Conservation (phyloP, 2,797 vertebrate species). For the Mionectes olivaceus region DNA sequence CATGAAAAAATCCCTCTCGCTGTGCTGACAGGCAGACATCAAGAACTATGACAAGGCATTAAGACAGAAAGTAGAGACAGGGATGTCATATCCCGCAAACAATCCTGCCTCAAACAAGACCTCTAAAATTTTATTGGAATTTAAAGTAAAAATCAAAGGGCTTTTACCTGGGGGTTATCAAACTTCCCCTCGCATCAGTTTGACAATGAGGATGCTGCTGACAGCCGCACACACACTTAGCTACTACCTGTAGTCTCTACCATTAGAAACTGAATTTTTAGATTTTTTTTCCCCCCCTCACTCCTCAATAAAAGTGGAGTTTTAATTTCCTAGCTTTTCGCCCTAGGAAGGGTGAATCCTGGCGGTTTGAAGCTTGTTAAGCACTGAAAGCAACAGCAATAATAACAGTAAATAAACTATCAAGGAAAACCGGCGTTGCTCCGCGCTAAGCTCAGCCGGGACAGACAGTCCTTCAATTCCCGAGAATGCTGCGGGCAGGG, state of each 20-base stretch:
- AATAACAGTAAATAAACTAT: neutral
- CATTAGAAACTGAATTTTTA: conserved; percentile 20
- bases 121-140: conserved; percentile 74
- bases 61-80: conserved; percentile 80
- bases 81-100: conserved; percentile 80
- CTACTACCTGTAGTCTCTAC: conserved; percentile 70
- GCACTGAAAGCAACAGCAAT: neutral
- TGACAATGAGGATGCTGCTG: conserved; percentile 11
- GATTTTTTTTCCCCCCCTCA: neutral
- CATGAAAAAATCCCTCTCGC: conserved; percentile 89
- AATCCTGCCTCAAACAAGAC: conserved; percentile 70
- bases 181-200: conserved; percentile 28
- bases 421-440: neutral
- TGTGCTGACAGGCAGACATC: conserved; percentile 89
- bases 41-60: conserved; percentile 88
- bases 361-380: neutral
- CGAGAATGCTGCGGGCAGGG: neutral
- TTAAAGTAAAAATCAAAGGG: conserved; percentile 66
- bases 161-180: conserved; percentile 67
- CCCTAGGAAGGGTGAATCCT: neutral
- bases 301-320: conserved; percentile 30
- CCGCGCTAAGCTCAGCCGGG: no score
- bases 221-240: conserved; percentile 12
- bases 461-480: neutral
- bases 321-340: conserved; percentile 51